phyloP scores from a whole-genome alignment of 2,113 vertebrate genomes.

The Phocoena sinus region DNA sequence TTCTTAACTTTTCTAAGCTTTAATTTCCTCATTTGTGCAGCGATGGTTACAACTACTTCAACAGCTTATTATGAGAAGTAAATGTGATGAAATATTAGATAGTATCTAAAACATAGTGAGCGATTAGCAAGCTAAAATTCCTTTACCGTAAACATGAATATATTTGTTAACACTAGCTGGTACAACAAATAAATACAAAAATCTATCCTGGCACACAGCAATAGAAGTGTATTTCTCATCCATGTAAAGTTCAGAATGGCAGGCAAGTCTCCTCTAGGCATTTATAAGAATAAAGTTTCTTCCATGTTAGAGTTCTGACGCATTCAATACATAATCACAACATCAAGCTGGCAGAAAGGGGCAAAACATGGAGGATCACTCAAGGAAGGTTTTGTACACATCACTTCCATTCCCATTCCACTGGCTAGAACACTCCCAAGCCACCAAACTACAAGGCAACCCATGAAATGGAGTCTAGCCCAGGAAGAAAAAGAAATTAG shows the following conservation, averaged over 20 bases:
- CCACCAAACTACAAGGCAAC: neutral
- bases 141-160: neutral
- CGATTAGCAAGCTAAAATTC: neutral
- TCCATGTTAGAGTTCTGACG: neutral
- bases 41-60: neutral
- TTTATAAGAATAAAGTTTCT: neutral
- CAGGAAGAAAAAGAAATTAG: neutral
- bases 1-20: neutral
- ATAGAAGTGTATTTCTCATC: neutral
- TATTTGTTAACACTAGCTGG: neutral
- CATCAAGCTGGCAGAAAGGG: neutral
- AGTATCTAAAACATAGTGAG: neutral
- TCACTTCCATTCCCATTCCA: neutral
- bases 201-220: neutral
- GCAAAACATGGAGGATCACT: neutral
- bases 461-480: neutral
- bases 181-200: neutral
- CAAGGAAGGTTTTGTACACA: neutral
- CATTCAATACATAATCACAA: neutral
- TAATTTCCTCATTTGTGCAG: conserved; percentile 26
- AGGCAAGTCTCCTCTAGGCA: neutral
- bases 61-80: neutral
- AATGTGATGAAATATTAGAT: neutral
- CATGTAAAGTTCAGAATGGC: neutral
- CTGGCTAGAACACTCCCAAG: neutral